A percentile compares a stretch with the other conserved stretches of the same genome.
phyloP scores from a whole-genome alignment of 2,113 vertebrate species.

The Scatophagus argus region DNA sequence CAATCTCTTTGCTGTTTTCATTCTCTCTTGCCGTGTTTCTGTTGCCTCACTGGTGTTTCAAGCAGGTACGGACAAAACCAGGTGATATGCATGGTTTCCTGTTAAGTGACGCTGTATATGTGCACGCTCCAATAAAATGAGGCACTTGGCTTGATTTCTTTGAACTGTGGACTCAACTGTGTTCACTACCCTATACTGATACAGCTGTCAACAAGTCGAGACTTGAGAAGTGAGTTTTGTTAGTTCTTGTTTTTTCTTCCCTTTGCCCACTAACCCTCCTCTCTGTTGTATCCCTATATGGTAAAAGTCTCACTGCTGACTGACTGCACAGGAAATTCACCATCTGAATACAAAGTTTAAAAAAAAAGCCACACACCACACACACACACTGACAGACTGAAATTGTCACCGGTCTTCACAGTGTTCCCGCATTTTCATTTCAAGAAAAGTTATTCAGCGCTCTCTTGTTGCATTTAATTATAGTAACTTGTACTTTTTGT shows the following conservation, averaged over 20 bases:
- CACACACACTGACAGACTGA: not conserved
- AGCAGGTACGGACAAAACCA: slow-evolving; percentile 64
- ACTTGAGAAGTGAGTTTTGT: slow-evolving; percentile 65
- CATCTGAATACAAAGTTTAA: slow-evolving; percentile 37
- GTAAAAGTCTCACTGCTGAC: slow-evolving; percentile 66
- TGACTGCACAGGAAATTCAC: slow-evolving; percentile 74
- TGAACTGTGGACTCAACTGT: not conserved
- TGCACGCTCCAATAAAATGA: slow-evolving; percentile 27
- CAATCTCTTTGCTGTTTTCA: not conserved
- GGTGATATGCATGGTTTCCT: not conserved
- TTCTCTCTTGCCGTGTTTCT: not conserved
- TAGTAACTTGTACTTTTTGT: not conserved
- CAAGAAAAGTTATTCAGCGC: not conserved
- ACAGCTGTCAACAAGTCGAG: slow-evolving; percentile 64
- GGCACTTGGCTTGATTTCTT: slow-evolving; percentile 21
- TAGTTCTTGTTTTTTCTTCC: slow-evolving; percentile 72
- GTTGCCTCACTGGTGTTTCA: slow-evolving; percentile 23
- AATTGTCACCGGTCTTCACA: slow-evolving; percentile 6
- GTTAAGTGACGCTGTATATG: not conserved
- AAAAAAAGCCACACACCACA: slow-evolving; percentile 3
- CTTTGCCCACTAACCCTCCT: slow-evolving; percentile 28
- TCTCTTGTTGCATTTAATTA: not conserved
- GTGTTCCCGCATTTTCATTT: slow-evolving; percentile 6
- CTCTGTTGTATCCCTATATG: slow-evolving; percentile 78
- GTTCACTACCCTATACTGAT: slow-evolving; percentile 32